A percentile compares a stretch with the other conserved stretches of the same genome.
Evolutionary conservation across 2,113 vertebrate species (phyloP).

Genomic region (Rousettus leschenaultii): DNA sequence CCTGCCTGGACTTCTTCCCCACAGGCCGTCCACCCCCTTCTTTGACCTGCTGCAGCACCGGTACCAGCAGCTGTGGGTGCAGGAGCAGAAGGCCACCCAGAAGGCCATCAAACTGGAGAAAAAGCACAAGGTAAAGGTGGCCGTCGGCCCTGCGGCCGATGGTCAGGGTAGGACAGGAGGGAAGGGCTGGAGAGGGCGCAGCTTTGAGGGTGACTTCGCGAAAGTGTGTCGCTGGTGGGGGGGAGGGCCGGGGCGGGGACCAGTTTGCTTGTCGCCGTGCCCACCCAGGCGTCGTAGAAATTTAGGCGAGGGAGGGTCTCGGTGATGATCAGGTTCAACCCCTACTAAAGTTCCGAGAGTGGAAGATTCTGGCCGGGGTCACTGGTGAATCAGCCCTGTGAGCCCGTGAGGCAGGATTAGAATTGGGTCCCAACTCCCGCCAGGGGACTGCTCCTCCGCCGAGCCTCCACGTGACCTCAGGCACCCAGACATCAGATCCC

Average conservation of each 20-base stretch:
- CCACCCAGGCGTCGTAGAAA: neutral
- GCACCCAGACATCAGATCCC: neutral
- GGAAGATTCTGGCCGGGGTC: accelerated
- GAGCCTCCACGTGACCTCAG: neutral
- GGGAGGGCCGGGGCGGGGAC: no score
- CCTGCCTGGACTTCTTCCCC: neutral
- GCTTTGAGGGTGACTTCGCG: accelerated
- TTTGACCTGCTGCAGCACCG: conserved; percentile 87
- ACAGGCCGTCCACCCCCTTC: conserved; percentile 86
- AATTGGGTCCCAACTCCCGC: accelerated
- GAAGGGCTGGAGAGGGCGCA: accelerated
- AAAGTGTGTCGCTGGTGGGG: accelerated
- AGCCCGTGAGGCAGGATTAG: neutral
- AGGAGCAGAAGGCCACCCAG: conserved; percentile 82
- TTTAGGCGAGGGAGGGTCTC: neutral
- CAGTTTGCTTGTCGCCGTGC: neutral
- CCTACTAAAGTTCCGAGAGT: neutral
- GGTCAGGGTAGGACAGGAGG: accelerated
- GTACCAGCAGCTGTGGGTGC: conserved; percentile 87
- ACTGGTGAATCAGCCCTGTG: accelerated
- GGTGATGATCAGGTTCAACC: accelerated
- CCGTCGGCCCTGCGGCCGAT: accelerated
- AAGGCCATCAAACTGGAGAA: conserved; percentile 58
- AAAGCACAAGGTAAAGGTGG: conserved; percentile 79
- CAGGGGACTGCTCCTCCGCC: no score